A percentile compares a stretch with the other conserved stretches of the same genome.
phyloP scores from a whole-genome alignment of 1,140 invertebrate species.

The Temnothorax curvispinosus region DNA sequence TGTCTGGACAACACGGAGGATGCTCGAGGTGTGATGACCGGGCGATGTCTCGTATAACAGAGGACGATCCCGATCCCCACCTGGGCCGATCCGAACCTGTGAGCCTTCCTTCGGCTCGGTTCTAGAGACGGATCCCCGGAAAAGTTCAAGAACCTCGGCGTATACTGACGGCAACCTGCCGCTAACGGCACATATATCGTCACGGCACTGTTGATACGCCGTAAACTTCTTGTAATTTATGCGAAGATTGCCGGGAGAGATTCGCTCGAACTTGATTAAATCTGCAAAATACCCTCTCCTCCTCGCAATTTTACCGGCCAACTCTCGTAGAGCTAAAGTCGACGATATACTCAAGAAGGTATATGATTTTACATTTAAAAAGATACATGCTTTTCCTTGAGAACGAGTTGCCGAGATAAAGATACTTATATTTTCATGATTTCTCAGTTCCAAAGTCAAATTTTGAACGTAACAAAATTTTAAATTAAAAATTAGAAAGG shows the following conservation, averaged over 20 bases:
- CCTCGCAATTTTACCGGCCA: background rate
- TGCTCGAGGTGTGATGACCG: slow-evolving; percentile 68
- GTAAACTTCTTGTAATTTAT: slow-evolving; percentile 26
- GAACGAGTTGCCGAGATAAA: background rate
- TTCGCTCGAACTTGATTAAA: background rate
- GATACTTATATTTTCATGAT: background rate
- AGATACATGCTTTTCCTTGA: background rate
- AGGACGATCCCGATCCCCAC: slow-evolving; percentile 71
- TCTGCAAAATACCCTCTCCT: background rate
- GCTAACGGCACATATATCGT: slow-evolving; percentile 38
- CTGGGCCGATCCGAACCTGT: slow-evolving; percentile 55
- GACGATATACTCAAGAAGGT: background rate
- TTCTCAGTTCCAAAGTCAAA: background rate
- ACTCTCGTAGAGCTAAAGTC: background rate
- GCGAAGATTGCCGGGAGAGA: background rate
- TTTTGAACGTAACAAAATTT: background rate
- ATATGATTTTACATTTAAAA: background rate
- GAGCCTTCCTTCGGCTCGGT: slow-evolving; percentile 44
- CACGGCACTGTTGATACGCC: slow-evolving; percentile 4
- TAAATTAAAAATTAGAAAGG: background rate
- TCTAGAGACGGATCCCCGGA: slow-evolving; percentile 65
- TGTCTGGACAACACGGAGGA: slow-evolving; percentile 70
- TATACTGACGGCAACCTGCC: slow-evolving; percentile 9
- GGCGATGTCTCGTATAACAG: slow-evolving; percentile 63
- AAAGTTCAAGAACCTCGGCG: slow-evolving; percentile 75